Conservation (phyloP, 2,888 invertebrate genomes). For the Harpalus rubripes region DNA sequence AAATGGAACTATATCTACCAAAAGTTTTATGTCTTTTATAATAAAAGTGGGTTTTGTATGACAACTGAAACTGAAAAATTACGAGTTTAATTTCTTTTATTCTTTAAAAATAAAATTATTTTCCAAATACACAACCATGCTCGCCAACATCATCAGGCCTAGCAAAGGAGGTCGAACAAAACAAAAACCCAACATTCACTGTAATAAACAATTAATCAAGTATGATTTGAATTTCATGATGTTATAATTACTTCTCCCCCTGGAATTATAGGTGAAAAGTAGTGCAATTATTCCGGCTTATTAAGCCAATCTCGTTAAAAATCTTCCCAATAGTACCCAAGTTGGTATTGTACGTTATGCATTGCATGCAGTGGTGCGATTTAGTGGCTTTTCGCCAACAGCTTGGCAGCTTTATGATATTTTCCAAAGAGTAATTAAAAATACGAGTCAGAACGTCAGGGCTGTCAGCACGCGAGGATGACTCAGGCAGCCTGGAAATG, state of each 20-base stretch:
- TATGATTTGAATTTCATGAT: constrained; percentile 45
- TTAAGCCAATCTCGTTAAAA: constrained; percentile 45
- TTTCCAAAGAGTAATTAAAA: constrained; percentile 64
- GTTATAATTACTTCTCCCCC: constrained; percentile 32
- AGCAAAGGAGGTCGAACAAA: constrained; percentile 19
- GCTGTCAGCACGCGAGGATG: constrained; percentile 12
- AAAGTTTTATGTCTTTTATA: neutral
- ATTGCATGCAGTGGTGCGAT: constrained; percentile 58
- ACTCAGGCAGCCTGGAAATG: constrained; percentile 39
- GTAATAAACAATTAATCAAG: constrained; percentile 29
- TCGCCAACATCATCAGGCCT: neutral
- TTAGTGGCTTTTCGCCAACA: constrained; percentile 50
- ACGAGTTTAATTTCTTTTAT: neutral
- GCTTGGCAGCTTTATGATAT: constrained; percentile 63
- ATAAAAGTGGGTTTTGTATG: neutral
- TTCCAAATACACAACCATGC: neutral
- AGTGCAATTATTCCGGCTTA: constrained; percentile 32
- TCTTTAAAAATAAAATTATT: neutral
- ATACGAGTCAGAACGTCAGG: constrained; percentile 14
- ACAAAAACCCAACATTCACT: constrained; percentile 1
- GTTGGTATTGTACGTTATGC: constrained; percentile 10
- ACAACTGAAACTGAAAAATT: neutral
- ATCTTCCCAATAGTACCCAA: constrained; percentile 45
- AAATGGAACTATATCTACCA: neutral
- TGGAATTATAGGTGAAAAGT: constrained; percentile 16